Conservation (phyloP, 2,113 vertebrate species). For the Dunckerocampus dactyliophorus region DNA sequence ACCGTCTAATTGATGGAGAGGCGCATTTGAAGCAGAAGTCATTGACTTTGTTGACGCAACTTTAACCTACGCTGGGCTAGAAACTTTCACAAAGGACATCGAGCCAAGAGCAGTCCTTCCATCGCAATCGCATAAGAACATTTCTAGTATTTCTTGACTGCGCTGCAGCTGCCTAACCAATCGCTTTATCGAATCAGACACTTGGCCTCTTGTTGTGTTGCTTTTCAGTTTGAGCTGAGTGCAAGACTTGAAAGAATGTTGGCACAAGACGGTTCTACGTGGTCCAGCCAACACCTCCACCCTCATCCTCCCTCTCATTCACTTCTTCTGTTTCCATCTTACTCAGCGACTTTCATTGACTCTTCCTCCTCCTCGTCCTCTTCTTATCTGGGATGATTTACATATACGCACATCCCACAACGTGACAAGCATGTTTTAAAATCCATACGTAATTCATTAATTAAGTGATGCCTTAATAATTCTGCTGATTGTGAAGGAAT, state of each 20-base stretch:
- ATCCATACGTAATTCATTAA: too few species aligned
- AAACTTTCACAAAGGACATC: too few species aligned
- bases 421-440: neutral
- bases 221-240: constrained; percentile 40
- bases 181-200: neutral
- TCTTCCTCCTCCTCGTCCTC: neutral
- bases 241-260: constrained; percentile 44
- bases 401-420: neutral
- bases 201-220: too few species aligned
- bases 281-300: constrained; percentile 57
- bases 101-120: too few species aligned
- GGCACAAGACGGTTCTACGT: constrained; percentile 42
- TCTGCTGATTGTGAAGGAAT: too few species aligned
- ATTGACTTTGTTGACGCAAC: neutral
- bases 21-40: neutral
- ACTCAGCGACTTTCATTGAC: constrained; percentile 33
- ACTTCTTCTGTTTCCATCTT: constrained; percentile 1
- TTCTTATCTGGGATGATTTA: neutral
- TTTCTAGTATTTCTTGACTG: too few species aligned
- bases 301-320: constrained; percentile 26
- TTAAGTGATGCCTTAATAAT: too few species aligned
- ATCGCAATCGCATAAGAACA: neutral
- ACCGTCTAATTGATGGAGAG: neutral
- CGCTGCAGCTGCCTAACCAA: too few species aligned
- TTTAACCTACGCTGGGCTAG: neutral